Base-by-base conservation (phyloP, 2,797 vertebrate genomes). In the Allobates femoralis region DNA sequence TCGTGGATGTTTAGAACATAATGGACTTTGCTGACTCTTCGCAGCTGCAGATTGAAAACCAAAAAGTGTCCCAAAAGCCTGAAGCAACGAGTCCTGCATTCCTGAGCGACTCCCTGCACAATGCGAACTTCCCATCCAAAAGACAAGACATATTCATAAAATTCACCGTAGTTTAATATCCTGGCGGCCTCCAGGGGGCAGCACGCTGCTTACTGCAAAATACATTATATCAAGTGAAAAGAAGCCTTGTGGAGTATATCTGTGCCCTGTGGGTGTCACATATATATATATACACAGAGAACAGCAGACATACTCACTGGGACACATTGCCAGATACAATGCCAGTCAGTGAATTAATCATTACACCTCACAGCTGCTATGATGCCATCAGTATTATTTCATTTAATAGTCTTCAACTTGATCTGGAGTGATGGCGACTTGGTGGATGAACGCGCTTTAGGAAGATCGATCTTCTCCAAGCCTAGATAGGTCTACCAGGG, bases 21-120 rank as follows among this genome's bases (percentile, higher is more conserved):
- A 23, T 58, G 23, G 18, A 69, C 28, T 12, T n/a, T 14, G n/a
- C 26, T 21, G 18, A 11, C 32, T 69, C 6, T 26, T 50, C 10
- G 46, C 30, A 58, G 81, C 71, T 83, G 55, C 67, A 73, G 19
- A 67, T 53, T 34, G 67, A n/a, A 69, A 56, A n/a, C 50, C n/a
- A 67, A 32, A 37, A 82, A 32, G 16, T 18, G 26, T 64, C 78
- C 23, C 55, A 3, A 64, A 0, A 34, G 78, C 3, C 37, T n/a
- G 3, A 37, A 79, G 78, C n/a, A 79, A 60, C 46, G 1, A 32
- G 21, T 69, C 64, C 19, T 15, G 23, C 26, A n/a, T 83, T 55
- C 79, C 37, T 73, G 23, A 34, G n/a, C n/a, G 12, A 19, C 7
- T 56, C 67, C 67, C 67, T 21, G 16, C 28, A 73, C 21, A 32